Evolutionary conservation across 2,797 vertebrate genomes (phyloP).

Genomic region (Synaphobranchus kaupii): DNA sequence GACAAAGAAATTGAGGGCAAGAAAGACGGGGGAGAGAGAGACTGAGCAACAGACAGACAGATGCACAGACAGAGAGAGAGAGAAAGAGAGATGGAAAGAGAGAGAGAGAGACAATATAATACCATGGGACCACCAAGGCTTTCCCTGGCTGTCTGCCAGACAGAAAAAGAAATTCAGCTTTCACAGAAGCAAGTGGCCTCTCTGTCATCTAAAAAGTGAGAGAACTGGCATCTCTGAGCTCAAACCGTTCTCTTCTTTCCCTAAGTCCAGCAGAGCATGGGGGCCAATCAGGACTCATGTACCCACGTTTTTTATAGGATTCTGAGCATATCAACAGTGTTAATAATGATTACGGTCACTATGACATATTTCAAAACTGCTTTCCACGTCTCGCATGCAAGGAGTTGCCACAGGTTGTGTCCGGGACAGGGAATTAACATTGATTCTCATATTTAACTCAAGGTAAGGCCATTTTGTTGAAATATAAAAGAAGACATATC

Average conservation of each 20-base stretch:
- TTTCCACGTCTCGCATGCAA: background rate
- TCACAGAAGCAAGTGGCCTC: background rate
- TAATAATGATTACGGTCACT: background rate
- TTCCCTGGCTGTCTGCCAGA: background rate
- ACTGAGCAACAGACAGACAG: background rate
- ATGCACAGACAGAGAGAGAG: background rate
- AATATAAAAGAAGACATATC: background rate
- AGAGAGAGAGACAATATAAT: background rate
- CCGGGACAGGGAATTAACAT: background rate
- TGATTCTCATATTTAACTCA: background rate
- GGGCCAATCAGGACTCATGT: background rate
- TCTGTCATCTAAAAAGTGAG: background rate
- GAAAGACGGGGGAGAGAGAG: background rate
- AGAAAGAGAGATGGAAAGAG: background rate
- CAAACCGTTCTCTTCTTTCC: background rate
- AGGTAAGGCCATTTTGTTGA: background rate
- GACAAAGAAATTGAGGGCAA: background rate
- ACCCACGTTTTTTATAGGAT: background rate
- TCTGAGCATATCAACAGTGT: background rate
- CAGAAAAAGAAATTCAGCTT: background rate
- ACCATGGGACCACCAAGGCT: background rate
- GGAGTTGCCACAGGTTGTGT: background rate
- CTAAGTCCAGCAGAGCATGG: background rate
- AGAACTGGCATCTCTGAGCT: constrained; percentile 3
- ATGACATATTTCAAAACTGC: background rate